Evolutionary conservation across 2,888 invertebrate species (phyloP).

Genomic region (Pollenia angustigena): DNA sequence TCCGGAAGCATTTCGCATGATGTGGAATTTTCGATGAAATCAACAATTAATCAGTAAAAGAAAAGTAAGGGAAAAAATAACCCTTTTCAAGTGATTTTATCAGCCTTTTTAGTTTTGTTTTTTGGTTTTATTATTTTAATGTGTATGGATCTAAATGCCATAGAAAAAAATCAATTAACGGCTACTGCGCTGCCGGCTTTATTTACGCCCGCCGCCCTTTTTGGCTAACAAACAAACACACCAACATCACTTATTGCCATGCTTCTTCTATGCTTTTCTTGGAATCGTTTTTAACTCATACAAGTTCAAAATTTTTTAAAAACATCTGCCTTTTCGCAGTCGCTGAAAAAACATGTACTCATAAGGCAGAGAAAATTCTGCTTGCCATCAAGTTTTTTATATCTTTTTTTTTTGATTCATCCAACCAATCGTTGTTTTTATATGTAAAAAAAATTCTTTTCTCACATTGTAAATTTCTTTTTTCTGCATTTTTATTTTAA

Average conservation of each 20-base stretch:
- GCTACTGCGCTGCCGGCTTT: constrained; percentile 65
- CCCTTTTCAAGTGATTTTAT: constrained; percentile 15
- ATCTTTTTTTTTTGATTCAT: constrained; percentile 64
- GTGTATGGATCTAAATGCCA: constrained; percentile 69
- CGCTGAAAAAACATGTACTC: constrained; percentile 64
- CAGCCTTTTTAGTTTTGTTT: constrained; percentile 19
- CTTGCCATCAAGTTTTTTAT: constrained; percentile 12
- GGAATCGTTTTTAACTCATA: constrained; percentile 72
- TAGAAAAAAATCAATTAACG: constrained; percentile 74
- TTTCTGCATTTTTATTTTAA: constrained; percentile 71
- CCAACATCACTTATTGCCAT: background rate
- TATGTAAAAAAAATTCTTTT: constrained; percentile 56
- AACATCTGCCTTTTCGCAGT: constrained; percentile 76
- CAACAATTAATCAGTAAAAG: background rate
- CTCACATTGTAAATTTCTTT: constrained; percentile 38
- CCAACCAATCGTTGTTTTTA: constrained; percentile 66
- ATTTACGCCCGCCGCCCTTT: constrained; percentile 73
- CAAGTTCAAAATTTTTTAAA: constrained; percentile 73
- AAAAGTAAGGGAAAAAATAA: constrained; percentile 4
- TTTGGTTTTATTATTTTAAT: constrained; percentile 32
- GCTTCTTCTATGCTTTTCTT: constrained; percentile 60
- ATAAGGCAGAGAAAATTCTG: constrained; percentile 73
- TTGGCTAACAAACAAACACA: background rate
- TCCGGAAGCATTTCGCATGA: constrained; percentile 4
- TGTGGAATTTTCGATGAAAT: constrained; percentile 48